These are phyloP conservation scores for Chaitophorus viminalis DNA, from an alignment of 2,888 invertebrate species.

Conservation along the genomic window DNA sequence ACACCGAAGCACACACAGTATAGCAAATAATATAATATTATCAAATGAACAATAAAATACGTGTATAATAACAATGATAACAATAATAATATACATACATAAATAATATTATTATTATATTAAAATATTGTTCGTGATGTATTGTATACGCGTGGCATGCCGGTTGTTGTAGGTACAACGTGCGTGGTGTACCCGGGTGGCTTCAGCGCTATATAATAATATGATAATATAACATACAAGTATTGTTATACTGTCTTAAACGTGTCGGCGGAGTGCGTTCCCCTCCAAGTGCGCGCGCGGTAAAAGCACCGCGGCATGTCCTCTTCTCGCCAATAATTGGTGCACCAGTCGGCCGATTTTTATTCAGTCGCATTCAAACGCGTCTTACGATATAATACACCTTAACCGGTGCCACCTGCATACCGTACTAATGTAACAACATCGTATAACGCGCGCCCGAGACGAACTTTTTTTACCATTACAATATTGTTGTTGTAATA, in stretches of 20 bases:
- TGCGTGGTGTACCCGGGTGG: background rate
- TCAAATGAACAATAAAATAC: no score
- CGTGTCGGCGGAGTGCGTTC: background rate
- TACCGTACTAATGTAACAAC: no score
- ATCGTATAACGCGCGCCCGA: background rate
- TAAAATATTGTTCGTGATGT: background rate
- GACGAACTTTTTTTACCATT: no score
- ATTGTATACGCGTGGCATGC: background rate
- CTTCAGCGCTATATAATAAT: no score
- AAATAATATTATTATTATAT: no score
- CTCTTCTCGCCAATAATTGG: constrained; percentile 56
- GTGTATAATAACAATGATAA: no score
- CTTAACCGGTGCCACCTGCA: no score
- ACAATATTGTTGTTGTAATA: background rate
- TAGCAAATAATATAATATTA: no score
- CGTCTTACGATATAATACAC: constrained; percentile 22
- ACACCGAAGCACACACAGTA: no score
- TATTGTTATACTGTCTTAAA: constrained; percentile 14
- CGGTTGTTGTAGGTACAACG: background rate
- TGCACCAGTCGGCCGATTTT: constrained; percentile 34
- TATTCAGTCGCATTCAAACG: constrained; percentile 57
- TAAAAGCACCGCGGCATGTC: constrained; percentile 52
- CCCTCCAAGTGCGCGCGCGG: constrained; percentile 18
- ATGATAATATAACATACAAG: no score
- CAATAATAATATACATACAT: no score